A percentile compares a stretch with the other conserved stretches of the same genome.
phyloP scores from a whole-genome alignment of 1,140 invertebrate genomes.

The Venturia canescens region DNA sequence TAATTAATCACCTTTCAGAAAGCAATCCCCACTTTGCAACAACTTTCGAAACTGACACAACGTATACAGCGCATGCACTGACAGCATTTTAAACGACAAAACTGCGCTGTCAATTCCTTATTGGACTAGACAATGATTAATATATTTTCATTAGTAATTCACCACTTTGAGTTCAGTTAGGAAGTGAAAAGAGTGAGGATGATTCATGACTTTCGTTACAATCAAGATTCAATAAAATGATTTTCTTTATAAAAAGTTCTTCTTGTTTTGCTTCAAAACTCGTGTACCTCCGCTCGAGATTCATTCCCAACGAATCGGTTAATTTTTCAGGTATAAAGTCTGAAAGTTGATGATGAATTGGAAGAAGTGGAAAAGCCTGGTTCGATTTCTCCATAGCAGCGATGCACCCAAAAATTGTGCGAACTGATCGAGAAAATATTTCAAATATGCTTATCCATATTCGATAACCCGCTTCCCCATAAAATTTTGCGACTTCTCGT shows the following conservation, averaged over 20 bases:
- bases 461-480: not conserved
- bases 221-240: too few species aligned
- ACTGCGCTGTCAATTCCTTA: not conserved
- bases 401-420: too few species aligned
- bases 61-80: not conserved
- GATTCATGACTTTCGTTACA: too few species aligned
- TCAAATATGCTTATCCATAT: not conserved
- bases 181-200: not conserved
- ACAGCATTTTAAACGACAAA: not conserved
- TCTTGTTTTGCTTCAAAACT: too few species aligned
- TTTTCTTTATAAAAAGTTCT: too few species aligned
- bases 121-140: not conserved
- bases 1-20: slow-evolving; percentile 73
- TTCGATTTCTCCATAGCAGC: too few species aligned
- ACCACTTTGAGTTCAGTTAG: not conserved
- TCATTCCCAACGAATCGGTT: too few species aligned
- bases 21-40: slow-evolving; percentile 59
- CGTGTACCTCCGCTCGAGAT: too few species aligned
- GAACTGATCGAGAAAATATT: too few species aligned
- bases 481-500: not conserved
- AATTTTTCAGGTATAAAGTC: too few species aligned
- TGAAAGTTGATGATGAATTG: too few species aligned
- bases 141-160: not conserved
- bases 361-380: too few species aligned
- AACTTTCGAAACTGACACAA: slow-evolving; percentile 38